Evolutionary conservation across 2,888 invertebrate species (phyloP).

Genomic region (Polylopha cassiicola): DNA sequence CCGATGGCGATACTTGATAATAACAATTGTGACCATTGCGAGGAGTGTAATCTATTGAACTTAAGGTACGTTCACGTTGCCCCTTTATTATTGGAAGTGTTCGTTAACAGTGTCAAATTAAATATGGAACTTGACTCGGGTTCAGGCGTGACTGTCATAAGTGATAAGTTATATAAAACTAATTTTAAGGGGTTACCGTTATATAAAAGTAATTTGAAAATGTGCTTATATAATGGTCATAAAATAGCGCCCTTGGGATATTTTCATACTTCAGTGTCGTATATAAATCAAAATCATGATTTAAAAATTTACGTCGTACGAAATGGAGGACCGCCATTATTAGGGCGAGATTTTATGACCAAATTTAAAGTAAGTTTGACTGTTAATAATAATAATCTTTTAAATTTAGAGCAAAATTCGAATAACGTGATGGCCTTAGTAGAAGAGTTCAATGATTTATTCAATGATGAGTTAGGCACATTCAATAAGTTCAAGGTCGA

Average conservation of each 20-base stretch:
- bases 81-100: slow-evolving; percentile 17
- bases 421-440: neutral
- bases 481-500: slow-evolving; percentile 20
- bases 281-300: neutral
- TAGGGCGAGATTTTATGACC: slow-evolving; percentile 21
- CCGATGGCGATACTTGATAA: no score
- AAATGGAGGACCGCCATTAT: slow-evolving; percentile 14
- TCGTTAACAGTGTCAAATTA: slow-evolving; percentile 6
- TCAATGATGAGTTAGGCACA: slow-evolving; percentile 11
- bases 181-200: slow-evolving; percentile 19
- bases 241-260: slow-evolving; percentile 18
- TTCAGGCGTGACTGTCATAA: slow-evolving; percentile 24
- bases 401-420: neutral
- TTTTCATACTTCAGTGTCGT: neutral
- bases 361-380: slow-evolving; percentile 2
- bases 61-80: slow-evolving; percentile 24
- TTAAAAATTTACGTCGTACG: slow-evolving; percentile 10
- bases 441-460: neutral
- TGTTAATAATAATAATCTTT: neutral
- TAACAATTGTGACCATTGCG: slow-evolving; percentile 8
- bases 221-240: slow-evolving; percentile 19
- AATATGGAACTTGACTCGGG: slow-evolving; percentile 27
- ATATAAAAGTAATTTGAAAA: neutral
- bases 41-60: slow-evolving; percentile 25
- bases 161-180: slow-evolving; percentile 18